These are phyloP conservation scores for Antennarius maculatus DNA, from an alignment of 2,797 vertebrate genomes.

Conservation along the genomic window DNA sequence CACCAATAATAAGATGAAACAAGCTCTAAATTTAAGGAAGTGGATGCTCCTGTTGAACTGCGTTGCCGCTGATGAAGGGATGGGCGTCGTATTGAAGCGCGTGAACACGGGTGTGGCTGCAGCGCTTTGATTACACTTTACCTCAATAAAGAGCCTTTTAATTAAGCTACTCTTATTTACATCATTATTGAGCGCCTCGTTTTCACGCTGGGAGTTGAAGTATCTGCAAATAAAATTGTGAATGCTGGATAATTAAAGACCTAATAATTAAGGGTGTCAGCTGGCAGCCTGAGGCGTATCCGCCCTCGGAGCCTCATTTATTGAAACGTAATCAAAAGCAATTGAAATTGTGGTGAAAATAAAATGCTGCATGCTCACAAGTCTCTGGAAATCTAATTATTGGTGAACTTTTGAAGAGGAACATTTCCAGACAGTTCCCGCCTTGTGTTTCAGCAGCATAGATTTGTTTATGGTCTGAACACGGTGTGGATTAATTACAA, in stretches of 20 bases:
- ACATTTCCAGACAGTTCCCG: background rate
- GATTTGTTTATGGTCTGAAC: conserved; percentile 23
- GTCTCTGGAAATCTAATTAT: conserved; percentile 14
- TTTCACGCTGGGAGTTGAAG: conserved; percentile 2
- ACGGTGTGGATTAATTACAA: conserved; percentile 21
- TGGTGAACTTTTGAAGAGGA: conserved; percentile 11
- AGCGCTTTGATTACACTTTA: conserved; percentile 17
- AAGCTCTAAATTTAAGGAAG: background rate
- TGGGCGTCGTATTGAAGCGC: background rate
- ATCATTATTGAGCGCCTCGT: conserved; percentile 10
- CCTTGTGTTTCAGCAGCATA: conserved; percentile 3
- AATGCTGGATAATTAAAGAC: conserved; percentile 34
- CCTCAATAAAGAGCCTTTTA: conserved; percentile 27
- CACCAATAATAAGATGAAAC: too few relatives aligned
- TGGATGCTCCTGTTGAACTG: background rate
- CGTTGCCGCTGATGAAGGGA: conserved; percentile 1
- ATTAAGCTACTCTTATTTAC: conserved; percentile 26
- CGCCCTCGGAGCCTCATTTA: conserved; percentile 31
- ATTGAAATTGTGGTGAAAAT: background rate
- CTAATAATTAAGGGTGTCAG: conserved; percentile 13
- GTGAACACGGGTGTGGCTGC: background rate
- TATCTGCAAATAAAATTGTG: conserved; percentile 19
- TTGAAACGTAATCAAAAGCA: background rate
- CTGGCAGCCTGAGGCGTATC: conserved; percentile 5
- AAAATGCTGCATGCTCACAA: conserved; percentile 1